Evolutionary conservation across 2,113 vertebrate species (phyloP), one percentile per base, ranked within the genome.

Genomic region (Guaruba guarouba): DNA sequence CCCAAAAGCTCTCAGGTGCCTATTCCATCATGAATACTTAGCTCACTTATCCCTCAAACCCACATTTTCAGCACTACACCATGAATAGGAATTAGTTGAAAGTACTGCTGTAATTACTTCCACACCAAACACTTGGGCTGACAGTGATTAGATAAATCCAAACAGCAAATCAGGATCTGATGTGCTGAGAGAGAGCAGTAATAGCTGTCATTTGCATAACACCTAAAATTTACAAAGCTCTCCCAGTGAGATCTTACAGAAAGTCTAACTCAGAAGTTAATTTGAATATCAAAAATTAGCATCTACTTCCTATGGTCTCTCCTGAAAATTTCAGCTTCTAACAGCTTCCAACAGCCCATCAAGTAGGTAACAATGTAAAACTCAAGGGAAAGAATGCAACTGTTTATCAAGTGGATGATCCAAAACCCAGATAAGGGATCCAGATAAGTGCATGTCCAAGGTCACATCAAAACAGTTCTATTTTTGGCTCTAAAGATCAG

Each of bases 111-210:
- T 55, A 90, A 92, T 95, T 80, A 76, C 76, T 76, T 83, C 54
- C 90, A 71, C 73, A 70, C 81, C 91, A 86, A 82, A 88, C 54
- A 75, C 84, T 75, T 33, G 64, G 78, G 67, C 79, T 92, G 93
- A 29, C 75, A 78, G 78, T 18, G 83, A 95, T 63, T 63, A 86
- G 83, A 76, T 67, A 88, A 91, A 91, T 71, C 76, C 94, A 66
- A 75, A 48, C 35, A 75, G 88, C 69, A 90, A 75, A 79, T 70
- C 31, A 48, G 83, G 71, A 57, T 41, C 89, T 71, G 76, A 73
- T 37, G 83, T 44, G 67, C 76, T 71, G 46, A 75, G 77, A 88
- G 61, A 49, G 62, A 88, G 66, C 69, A 63, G 75, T 27, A 82
- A 79, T 25, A 67, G 76, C 67, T 71, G 43, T 33, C 37, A 55